Evolutionary conservation across 2,113 vertebrate genomes (phyloP), one percentile per base, ranked within the genome.

Genomic region (Peromyscus maniculatus): DNA sequence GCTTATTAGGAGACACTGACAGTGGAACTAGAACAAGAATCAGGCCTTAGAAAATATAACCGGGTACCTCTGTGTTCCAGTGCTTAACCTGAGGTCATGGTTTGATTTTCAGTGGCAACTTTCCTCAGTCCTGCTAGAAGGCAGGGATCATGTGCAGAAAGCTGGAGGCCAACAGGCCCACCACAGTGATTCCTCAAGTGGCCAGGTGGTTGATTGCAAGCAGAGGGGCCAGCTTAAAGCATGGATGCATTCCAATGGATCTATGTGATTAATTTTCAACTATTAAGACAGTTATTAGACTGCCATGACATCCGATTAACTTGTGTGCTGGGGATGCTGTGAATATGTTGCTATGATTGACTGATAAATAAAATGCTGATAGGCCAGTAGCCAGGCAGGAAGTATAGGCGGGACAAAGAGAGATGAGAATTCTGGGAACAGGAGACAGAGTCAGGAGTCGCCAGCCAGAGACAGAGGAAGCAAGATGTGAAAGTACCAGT

Each of bases 231-330:
- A 6, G 86, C 71, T 86, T 49, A 92, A 74, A 12, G 9, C 57
- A 80, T 69, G 91, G 83, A 52, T 93, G 89, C 67, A 89, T 90
- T 91, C 79, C 86, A 71, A 90, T 22, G 62, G 19, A 64, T n/a
- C 62, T n/a, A 31, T 16, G 3, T 87, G 82, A 43, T 67, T 69
- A 80, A 92, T 82, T 71, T 78, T 16, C 71, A 91, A 79, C 83
- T 89, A 57, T 77, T 77, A 77, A 15, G 83, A 55, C 91, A 78
- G 87, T 94, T 86, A 75, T 95, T 80, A 80, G 84, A 75, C 66
- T 52, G 57, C 71, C 77, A 28, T 91, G 82, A 69, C 91, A 87
- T 96, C 82, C 67, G 82, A 84, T 89, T 72, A 94, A 91, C 82
- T 82, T 49, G 21, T 26, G 78, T 52, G 52, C 52, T 52, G 52